phyloP scores from a whole-genome alignment of 2,113 vertebrate species.

The Grantiella picta region DNA sequence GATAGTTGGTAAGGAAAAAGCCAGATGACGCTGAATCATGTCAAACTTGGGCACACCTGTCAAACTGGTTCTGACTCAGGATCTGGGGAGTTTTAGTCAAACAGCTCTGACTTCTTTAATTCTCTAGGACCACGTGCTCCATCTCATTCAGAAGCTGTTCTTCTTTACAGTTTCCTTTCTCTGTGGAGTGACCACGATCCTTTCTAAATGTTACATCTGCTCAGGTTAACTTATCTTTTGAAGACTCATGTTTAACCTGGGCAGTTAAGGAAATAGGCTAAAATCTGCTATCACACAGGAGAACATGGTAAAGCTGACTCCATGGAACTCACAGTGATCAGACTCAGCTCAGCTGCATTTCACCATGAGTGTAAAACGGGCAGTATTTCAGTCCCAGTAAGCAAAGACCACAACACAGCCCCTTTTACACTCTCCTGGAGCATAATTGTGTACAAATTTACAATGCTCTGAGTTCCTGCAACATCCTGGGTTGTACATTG shows the following conservation, averaged over 20 bases:
- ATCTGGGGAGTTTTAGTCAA: not conserved
- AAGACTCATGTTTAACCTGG: not conserved
- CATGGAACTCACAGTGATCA: not conserved
- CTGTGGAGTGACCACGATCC: not conserved
- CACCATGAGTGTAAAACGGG: not conserved
- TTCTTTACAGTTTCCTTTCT: not conserved
- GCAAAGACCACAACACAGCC: not conserved
- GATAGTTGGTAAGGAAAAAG: not conserved
- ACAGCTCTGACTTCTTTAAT: not conserved
- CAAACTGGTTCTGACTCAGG: not conserved
- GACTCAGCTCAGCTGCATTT: not conserved
- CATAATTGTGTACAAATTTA: not conserved
- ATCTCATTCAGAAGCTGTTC: not conserved
- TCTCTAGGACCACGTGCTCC: not conserved
- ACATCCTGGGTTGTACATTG: not conserved
- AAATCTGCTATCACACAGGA: not conserved
- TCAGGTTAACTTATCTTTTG: not conserved
- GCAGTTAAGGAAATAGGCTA: not conserved
- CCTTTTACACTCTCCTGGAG: rapidly evolving
- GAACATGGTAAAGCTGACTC: not conserved
- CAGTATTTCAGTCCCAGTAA: not conserved
- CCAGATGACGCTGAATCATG: not conserved
- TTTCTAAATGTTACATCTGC: not conserved
- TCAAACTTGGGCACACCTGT: not conserved
- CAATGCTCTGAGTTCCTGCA: not conserved